Conservation (phyloP, 2,888 invertebrate species). For the Ophraella communa region DNA sequence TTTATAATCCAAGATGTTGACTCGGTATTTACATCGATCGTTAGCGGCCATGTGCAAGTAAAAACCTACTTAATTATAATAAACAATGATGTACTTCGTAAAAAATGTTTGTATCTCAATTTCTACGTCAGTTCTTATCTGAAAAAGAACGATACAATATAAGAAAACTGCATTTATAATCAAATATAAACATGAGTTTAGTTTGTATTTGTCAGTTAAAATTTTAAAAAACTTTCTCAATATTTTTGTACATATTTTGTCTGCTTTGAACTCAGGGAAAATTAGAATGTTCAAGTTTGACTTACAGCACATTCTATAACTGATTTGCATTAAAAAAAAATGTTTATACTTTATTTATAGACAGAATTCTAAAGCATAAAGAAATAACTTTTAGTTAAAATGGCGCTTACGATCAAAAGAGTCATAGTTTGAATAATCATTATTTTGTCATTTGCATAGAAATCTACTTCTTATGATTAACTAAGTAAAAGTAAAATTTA, state of each 20-base stretch:
- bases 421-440: neutral
- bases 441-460: slow-evolving; percentile 7
- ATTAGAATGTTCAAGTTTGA: no score
- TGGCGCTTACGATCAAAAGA: neutral
- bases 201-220: no score
- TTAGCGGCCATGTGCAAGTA: slow-evolving; percentile 13
- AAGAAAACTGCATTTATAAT: neutral
- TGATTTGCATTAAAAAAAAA: no score
- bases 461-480: neutral
- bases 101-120: slow-evolving; percentile 14
- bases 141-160: slow-evolving; percentile 1
- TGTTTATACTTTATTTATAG: no score
- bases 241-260: no score
- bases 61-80: neutral
- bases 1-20: neutral
- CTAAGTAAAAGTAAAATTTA: neutral
- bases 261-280: no score
- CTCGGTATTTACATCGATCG: slow-evolving; percentile 13
- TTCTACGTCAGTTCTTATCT: slow-evolving; percentile 1
- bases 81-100: slow-evolving; percentile 18
- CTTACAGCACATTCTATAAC: no score
- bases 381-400: no score
- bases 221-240: no score
- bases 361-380: no score
- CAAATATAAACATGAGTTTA: no score